Evolutionary conservation across 2,797 vertebrate genomes (phyloP).

Genomic region (Melanotaenia nigrans): DNA sequence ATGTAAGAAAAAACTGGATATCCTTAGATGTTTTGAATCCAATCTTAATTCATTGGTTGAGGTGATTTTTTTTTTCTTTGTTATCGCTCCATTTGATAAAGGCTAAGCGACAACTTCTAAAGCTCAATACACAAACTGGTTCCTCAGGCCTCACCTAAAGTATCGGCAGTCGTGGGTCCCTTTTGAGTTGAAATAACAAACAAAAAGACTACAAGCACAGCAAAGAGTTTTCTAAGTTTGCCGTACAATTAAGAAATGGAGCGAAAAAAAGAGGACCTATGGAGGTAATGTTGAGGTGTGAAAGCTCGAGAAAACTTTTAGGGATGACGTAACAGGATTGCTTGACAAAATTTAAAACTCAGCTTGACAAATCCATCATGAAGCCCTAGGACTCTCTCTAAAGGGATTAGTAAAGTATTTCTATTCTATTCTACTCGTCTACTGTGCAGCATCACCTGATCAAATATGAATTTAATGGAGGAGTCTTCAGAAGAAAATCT

Average conservation of each 20-base stretch:
- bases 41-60: too few relatives aligned
- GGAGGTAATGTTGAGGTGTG: constrained; percentile 4
- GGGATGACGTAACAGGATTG: neutral
- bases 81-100: too few relatives aligned
- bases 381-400: neutral
- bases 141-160: neutral
- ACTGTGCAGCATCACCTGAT: constrained; percentile 1
- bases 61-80: too few relatives aligned
- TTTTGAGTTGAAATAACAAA: neutral
- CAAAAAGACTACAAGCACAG: neutral
- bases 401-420: too few relatives aligned
- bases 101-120: too few relatives aligned
- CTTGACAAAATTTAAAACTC: neutral
- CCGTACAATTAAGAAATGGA: too few relatives aligned
- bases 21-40: too few relatives aligned
- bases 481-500: neutral
- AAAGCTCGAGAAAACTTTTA: constrained; percentile 3
- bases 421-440: neutral
- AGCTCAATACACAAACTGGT: neutral
- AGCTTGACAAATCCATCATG: neutral
- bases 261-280: too few relatives aligned
- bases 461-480: constrained; percentile 1
- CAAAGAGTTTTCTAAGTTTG: neutral
- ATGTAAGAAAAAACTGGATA: too few relatives aligned
- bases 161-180: neutral